Conservation (phyloP, 2,113 vertebrate genomes). For the Nannospalax galili region DNA sequence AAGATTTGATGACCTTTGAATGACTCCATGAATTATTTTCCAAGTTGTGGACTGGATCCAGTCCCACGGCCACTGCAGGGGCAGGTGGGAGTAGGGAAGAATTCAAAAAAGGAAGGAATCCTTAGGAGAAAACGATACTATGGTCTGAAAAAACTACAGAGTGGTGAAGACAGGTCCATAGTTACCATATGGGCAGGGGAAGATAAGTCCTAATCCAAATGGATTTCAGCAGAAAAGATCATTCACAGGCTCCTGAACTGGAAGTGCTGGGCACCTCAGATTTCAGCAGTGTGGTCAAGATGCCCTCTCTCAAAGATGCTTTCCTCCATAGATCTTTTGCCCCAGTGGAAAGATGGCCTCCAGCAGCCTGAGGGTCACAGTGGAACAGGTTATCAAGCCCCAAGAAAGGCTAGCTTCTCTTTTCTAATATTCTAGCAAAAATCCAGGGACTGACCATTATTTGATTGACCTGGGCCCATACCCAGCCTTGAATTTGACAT, state of each 20-base stretch:
- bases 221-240: not conserved
- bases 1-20: not conserved
- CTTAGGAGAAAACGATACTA: not conserved
- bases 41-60: not conserved
- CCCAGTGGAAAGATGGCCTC: not conserved
- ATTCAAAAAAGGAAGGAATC: not conserved
- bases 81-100: not conserved
- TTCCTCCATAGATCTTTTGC: not conserved
- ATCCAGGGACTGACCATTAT: not conserved
- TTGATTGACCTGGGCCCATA: not conserved
- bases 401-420: not conserved
- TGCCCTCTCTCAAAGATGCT: not conserved
- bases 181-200: not conserved
- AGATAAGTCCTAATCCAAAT: not conserved
- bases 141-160: not conserved
- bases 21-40: not conserved
- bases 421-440: not conserved
- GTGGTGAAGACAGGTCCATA: not conserved
- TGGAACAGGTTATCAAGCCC: not conserved
- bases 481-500: not conserved
- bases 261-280: not conserved
- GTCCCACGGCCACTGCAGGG: accelerated
- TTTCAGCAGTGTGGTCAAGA: not conserved
- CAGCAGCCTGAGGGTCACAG: not conserved
- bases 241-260: not conserved